Evolutionary conservation across 2,888 invertebrate species (phyloP), one percentile per base, ranked within the genome.

Genomic region (Stenoptilia bipunctidactyla): DNA sequence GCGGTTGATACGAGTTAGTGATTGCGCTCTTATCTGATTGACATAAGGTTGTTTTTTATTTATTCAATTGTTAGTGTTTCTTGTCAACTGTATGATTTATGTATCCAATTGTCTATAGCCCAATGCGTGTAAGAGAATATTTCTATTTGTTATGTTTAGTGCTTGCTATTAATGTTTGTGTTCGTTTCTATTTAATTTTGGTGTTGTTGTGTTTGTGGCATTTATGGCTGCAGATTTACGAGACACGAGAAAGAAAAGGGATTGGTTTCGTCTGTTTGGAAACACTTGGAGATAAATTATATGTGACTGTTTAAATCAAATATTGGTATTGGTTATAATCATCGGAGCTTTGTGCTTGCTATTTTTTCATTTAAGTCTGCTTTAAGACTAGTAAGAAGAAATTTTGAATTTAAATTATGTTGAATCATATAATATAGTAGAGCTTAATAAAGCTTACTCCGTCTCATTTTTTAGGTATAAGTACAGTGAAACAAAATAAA

Each of bases 21-120:
- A 9, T 8, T 8, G 10, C 10, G n/a, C 9, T n/a, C 10, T 33
- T 39, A 30, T 15, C 0, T 1, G 0, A 1, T 0, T 2, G 6
- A 0, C 0, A 35, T 57, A 62, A 49, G 45, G 62, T 50, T 51
- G 36, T 51, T 27, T 49, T 45, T 62, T 2, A 46, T 2, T 15
- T 45, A 33, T 1, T 13, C 39, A 49, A 46, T 40, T 1, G 15
- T 2, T 2, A 37, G 12, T 15, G 74, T 76, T 76, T 77, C 77
- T 77, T 76, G 79, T 80, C 76, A 75, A 66, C 62, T 69, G 65
- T 72, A 69, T 79, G 82, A 83, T 83, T 82, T 82, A 83, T 80
- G 57, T 50, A 43, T 58, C 53, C 73, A 66, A 79, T 80, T 82
- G 80, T 82, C 74, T 79, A 77, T 76, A 74, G 63, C 55, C 62